Evolutionary conservation across 53 echinoderm and acorn worm genomes (phyloP).

Genomic region (Actinopyga echinites): DNA sequence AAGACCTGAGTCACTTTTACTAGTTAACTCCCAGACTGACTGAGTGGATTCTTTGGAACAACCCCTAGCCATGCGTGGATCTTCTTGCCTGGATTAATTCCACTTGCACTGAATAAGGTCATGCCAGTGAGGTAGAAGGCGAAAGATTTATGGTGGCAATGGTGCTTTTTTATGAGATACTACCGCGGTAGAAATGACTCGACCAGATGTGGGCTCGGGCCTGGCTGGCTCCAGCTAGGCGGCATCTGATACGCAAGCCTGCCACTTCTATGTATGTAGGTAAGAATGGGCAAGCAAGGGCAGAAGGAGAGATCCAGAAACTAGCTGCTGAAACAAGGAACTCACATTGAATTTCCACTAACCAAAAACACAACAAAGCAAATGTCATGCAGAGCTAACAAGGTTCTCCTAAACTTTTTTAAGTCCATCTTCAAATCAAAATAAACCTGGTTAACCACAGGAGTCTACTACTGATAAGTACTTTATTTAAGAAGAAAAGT

Average conservation of each 20-base stretch:
- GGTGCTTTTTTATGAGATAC: slow-evolving; percentile 32
- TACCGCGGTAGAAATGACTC: slow-evolving; percentile 8
- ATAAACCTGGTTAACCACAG: neutral
- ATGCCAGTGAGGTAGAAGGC: neutral
- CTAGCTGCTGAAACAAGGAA: neutral
- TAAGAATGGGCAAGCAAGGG: neutral
- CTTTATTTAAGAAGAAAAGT: no score
- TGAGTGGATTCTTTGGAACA: no score
- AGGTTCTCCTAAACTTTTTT: neutral
- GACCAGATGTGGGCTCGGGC: slow-evolving; percentile 41
- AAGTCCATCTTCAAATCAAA: neutral
- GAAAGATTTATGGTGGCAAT: slow-evolving; percentile 38
- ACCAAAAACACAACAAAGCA: neutral
- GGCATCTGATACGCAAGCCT: slow-evolving; percentile 9
- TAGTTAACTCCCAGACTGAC: no score
- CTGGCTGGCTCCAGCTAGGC: slow-evolving; percentile 34
- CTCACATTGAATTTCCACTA: neutral
- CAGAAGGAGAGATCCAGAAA: neutral
- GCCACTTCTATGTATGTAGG: neutral
- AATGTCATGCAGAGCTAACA: neutral
- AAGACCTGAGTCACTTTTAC: neutral
- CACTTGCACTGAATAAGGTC: slow-evolving; percentile 10
- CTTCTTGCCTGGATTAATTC: neutral
- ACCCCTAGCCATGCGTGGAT: no score
- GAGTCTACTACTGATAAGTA: no score